Evolutionary conservation across 2,113 vertebrate genomes (phyloP).

Genomic region (Barbus barbus): DNA sequence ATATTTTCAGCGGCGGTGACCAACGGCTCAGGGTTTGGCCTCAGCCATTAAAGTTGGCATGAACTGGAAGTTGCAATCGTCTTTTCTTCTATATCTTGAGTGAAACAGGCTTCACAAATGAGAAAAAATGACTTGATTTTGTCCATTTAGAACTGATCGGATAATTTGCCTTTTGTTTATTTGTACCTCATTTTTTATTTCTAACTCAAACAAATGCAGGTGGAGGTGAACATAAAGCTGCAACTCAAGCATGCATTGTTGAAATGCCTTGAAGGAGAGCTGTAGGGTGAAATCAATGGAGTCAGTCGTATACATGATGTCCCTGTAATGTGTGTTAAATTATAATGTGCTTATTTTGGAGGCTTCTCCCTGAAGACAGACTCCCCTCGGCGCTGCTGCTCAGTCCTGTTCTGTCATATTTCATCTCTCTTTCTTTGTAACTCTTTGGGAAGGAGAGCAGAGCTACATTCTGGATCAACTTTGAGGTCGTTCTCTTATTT

Average conservation of each 20-base stretch:
- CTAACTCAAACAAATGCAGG: neutral
- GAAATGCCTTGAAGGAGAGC: constrained; percentile 34
- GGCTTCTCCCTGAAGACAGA: constrained; percentile 14
- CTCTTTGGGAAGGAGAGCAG: neutral
- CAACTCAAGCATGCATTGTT: neutral
- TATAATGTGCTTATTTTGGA: constrained; percentile 45
- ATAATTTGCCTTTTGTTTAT: neutral
- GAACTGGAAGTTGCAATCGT: neutral
- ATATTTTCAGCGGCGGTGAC: neutral
- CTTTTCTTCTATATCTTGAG: neutral
- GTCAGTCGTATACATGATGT: no score
- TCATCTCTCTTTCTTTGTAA: neutral
- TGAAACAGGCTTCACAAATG: neutral
- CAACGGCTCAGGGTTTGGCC: neutral
- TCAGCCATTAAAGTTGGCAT: neutral
- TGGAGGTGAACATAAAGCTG: constrained; percentile 1
- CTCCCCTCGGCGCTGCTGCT: no score
- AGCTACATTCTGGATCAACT: neutral
- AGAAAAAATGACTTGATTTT: neutral
- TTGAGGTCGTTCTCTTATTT: neutral
- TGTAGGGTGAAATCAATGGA: constrained; percentile 37
- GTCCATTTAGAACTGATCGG: neutral
- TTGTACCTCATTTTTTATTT: neutral
- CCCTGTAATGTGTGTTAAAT: constrained; percentile 45
- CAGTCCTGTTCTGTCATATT: neutral